Conservation (phyloP, 2,888 invertebrate species). For the Drosophila longiperda region DNA sequence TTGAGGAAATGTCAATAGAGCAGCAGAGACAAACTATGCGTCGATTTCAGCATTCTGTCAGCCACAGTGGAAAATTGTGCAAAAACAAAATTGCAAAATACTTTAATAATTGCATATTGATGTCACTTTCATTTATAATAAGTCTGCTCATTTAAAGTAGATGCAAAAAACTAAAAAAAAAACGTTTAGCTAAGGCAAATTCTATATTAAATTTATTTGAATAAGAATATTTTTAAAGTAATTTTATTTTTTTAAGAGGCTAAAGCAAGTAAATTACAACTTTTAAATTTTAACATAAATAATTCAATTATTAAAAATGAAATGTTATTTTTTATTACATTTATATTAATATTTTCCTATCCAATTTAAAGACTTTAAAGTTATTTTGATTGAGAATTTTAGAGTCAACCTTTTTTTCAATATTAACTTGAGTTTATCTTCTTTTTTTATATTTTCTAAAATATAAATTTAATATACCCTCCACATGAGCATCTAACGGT, state of each 20-base stretch:
- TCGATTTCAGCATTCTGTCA: conserved; percentile 35
- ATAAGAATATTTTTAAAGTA: too few relatives aligned
- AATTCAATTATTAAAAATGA: too few relatives aligned
- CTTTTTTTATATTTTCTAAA: neutral
- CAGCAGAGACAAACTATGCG: conserved; percentile 73
- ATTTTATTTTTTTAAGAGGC: too few relatives aligned
- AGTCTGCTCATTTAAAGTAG: neutral
- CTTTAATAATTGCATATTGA: neutral
- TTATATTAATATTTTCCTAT: neutral
- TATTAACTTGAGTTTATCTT: too few relatives aligned
- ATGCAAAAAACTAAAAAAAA: neutral
- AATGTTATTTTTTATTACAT: neutral
- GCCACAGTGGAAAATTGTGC: conserved; percentile 38
- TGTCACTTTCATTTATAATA: neutral
- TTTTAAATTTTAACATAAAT: too few relatives aligned
- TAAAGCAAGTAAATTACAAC: too few relatives aligned
- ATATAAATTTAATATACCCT: neutral
- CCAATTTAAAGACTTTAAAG: too few relatives aligned
- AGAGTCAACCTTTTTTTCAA: too few relatives aligned
- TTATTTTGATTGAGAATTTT: too few relatives aligned
- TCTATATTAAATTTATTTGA: neutral
- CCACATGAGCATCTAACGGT: neutral
- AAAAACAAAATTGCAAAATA: conserved; percentile 11
- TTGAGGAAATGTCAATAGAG: conserved; percentile 81
- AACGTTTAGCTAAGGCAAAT: neutral